These are phyloP conservation scores for Rotaria socialis DNA, from an alignment of 2,888 invertebrate species.

Conservation along the genomic window DNA sequence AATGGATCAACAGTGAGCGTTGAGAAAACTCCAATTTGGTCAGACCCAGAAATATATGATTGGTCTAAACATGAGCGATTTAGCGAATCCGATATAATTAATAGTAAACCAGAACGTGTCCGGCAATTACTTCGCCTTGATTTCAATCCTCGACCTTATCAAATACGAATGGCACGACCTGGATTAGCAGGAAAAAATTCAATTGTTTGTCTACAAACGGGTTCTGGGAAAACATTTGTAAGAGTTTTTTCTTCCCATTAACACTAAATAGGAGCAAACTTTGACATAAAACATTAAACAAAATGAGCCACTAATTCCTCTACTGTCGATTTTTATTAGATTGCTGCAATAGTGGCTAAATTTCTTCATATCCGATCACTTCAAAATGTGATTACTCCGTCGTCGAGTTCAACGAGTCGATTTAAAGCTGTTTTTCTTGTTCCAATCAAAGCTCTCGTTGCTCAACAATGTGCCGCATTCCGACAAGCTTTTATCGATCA, in stretches of 20 bases:
- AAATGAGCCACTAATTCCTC: no score
- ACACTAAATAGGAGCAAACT: no score
- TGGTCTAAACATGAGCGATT: neutral
- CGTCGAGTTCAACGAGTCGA: neutral
- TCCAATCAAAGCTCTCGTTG: conserved; percentile 44
- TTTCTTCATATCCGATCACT: neutral
- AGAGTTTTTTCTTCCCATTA: neutral
- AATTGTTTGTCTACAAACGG: conserved; percentile 27
- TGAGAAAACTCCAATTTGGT: neutral
- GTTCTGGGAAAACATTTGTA: conserved; percentile 22
- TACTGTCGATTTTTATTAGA: neutral
- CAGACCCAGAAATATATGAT: conserved; percentile 1
- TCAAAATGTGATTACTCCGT: neutral
- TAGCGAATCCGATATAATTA: neutral
- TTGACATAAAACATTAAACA: no score
- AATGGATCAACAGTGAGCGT: neutral
- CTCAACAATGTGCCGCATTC: conserved; percentile 44
- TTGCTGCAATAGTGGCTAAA: conserved; percentile 20
- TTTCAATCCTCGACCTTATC: neutral
- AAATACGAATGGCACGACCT: neutral
- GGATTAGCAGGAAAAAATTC: neutral
- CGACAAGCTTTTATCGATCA: neutral
- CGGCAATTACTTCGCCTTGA: neutral
- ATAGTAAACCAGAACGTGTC: neutral
- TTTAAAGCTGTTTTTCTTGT: conserved; percentile 47